Conservation (phyloP, 2,113 vertebrate genomes). For the Lepus europaeus region DNA sequence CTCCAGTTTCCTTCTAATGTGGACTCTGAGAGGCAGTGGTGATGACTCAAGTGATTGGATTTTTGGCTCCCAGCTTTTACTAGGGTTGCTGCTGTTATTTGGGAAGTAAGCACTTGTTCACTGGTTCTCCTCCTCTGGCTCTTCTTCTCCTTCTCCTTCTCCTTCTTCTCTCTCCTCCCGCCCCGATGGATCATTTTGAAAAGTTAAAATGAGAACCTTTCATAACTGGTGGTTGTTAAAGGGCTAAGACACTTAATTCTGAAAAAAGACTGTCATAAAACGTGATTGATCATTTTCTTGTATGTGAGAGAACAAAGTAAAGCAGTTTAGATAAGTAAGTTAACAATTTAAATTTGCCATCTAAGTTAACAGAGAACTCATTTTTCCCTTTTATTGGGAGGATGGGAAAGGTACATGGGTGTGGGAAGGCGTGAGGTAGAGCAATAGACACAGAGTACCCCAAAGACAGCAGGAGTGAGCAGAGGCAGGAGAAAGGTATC, state of each 20-base stretch:
- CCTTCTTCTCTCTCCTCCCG: too few species aligned
- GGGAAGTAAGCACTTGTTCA: too few species aligned
- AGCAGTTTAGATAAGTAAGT: background rate
- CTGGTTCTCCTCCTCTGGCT: too few species aligned
- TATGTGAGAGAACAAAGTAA: background rate
- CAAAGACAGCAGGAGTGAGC: background rate
- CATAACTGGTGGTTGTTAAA: background rate
- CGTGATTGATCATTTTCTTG: background rate
- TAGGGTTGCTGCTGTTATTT: too few species aligned
- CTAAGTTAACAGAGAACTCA: background rate
- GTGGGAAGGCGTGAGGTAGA: accelerated
- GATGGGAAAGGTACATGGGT: background rate
- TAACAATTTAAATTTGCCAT: background rate
- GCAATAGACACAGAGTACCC: background rate
- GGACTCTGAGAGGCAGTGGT: too few species aligned
- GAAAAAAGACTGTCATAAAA: background rate
- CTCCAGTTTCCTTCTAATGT: too few species aligned
- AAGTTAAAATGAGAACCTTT: too few species aligned
- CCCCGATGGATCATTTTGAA: too few species aligned
- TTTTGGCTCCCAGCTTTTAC: too few species aligned
- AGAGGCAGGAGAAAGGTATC: background rate
- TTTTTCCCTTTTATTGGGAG: background rate
- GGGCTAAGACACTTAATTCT: background rate
- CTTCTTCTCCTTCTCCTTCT: too few species aligned
- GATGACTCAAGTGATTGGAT: too few species aligned